Conservation (phyloP, 2,113 vertebrate species). For the Chionodraco myersi region DNA sequence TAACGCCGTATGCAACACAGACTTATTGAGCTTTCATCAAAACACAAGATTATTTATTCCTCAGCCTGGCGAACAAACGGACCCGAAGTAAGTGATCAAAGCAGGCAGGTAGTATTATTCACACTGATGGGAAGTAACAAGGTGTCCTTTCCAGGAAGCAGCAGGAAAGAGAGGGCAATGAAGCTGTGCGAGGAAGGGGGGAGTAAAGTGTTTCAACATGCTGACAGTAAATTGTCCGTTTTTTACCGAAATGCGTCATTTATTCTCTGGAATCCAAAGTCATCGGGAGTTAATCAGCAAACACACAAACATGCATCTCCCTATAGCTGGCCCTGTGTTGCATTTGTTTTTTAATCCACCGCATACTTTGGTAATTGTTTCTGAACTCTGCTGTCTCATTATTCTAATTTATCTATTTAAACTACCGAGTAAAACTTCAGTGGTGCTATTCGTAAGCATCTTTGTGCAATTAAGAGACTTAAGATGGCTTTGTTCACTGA, state of each 20-base stretch:
- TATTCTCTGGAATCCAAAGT: constrained; percentile 8
- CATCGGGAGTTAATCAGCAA: background rate
- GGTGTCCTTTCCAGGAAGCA: background rate
- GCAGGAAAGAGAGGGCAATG: background rate
- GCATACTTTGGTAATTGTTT: background rate
- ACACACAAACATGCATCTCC: background rate
- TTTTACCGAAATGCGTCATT: background rate
- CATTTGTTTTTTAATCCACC: no score
- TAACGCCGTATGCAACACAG: no score
- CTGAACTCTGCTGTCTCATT: background rate
- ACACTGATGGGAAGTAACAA: background rate
- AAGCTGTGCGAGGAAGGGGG: background rate
- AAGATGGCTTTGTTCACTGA: background rate
- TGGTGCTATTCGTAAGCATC: background rate
- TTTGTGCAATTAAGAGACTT: background rate
- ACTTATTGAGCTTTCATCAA: background rate
- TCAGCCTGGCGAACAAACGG: background rate
- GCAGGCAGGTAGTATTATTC: no score
- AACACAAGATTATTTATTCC: background rate
- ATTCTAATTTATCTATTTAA: background rate
- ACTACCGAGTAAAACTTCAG: background rate
- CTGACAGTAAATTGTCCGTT: background rate
- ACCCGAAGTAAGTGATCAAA: no score
- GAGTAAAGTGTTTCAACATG: background rate
- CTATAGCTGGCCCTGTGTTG: background rate